Evolutionary conservation across 2,113 vertebrate species (phyloP), one percentile per base, ranked within the genome.

Genomic region (Coturnix japonica): DNA sequence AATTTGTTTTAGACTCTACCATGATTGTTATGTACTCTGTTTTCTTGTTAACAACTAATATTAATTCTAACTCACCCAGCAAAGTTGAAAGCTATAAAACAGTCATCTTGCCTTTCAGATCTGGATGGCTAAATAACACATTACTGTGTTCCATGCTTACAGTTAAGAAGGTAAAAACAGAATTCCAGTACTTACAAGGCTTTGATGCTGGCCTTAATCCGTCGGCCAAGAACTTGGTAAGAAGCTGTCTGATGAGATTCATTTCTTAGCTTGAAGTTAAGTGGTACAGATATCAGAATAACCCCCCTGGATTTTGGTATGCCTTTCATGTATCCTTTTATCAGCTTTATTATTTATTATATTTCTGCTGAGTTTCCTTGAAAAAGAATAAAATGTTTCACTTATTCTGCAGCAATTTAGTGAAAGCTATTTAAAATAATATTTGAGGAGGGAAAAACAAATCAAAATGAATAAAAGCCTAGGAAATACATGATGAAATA

Each of bases 391-490:
- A 93, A 90, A 89, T 66, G 64, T 67, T 51, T 95, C 59, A 65
- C 65, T 81, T 59, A 91, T 66, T 91, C 90, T 95, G 80, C 47
- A 93, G 67, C 61, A 82, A 72, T 95, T 89, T 91, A 82, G 30
- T 85, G 89, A 92, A 90, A 90, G 49, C 41, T 53, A 89, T 85
- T 96, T 95, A 87, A 95, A 96, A 95, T 87, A 95, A 87, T 91
- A 86, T 91, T 94, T 93, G 31, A 90, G 85, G 69, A 93, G 90
- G 61, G 94, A 87, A 91, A 96, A 96, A 83, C 80, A 85, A 95
- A 97, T 95, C 81, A 96, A 93, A 96, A 78, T 82, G 53, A 94
- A 71, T 95, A 90, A 96, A 95, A 94, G 89, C 85, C 44, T 86
- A 35, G 87, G 47, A 96, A 97, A 81, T 77, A 94, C 93, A 93